Base-by-base conservation (phyloP, 2,113 vertebrate species). In the Tor tambroides region DNA sequence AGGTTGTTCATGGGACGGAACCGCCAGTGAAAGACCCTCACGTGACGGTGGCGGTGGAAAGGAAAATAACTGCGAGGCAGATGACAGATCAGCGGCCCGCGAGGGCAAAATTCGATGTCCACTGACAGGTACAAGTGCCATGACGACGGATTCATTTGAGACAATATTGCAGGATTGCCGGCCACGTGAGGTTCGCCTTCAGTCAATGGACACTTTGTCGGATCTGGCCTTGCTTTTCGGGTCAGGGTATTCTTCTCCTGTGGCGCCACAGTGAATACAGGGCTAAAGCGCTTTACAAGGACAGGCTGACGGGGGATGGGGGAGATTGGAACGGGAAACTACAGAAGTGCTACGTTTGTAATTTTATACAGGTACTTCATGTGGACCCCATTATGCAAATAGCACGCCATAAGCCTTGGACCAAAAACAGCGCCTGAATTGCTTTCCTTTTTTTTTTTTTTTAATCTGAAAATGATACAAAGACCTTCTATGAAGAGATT, bases 121-220 rank as follows among this genome's bases (percentile, higher is more conserved):
- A 85, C 67, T 92, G 93, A 92, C 90, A 89, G 91, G 61, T 89
- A 92, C 81, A 92, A 91, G 90, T 90, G 28, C 6, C 80, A 17
- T 2, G 89, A 89, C 88, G 91, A 94, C 86, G 90, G 93, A 93
- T 92, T 92, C 38, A 91, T 80, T 93, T 83, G 90, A 82, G 78
- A 54, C 9, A 49, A 77, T 90, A 88, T 92, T 89, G 85, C 79
- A 59, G 85, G 90, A 84, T 80, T 87, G 87, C 49, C 0, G 2
- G 4, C 4, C 41, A 82, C 78, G 2, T 10, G 72, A 89, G 86
- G 56, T 56, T 85, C 49, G 26, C 77, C 77, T 87, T 46, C 77
- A 79, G 86, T 93, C 87, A 93, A 83, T 92, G 63, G 87, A 85
- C 84, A 82, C 86, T 87, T 35, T 91, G 67, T 85, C 88, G 69